Percentiles rank a stretch among this genome's conserved stretches.
phyloP scores from a whole-genome alignment of 2,888 invertebrate genomes.

The Homarus gammarus region DNA sequence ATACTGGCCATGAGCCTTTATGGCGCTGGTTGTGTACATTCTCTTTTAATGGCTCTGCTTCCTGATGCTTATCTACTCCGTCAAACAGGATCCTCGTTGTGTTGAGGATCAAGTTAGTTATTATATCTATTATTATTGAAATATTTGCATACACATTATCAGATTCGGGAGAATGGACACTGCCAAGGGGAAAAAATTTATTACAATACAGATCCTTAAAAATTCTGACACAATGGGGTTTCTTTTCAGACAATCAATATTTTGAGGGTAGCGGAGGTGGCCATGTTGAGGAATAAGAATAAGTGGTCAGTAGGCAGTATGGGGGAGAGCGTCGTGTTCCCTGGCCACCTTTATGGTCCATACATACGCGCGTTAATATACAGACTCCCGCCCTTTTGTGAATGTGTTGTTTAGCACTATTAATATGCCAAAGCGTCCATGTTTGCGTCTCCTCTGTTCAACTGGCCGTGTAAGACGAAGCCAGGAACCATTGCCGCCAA shows the following conservation, averaged over 20 bases:
- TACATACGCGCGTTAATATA: background rate
- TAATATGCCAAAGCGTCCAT: slow-evolving; percentile 30
- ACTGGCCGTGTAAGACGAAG: slow-evolving; percentile 55
- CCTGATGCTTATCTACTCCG: background rate
- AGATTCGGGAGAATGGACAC: slow-evolving; percentile 12
- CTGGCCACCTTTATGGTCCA: background rate
- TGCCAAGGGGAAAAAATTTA: background rate
- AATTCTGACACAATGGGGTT: slow-evolving; percentile 36
- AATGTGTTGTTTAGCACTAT: slow-evolving; percentile 45
- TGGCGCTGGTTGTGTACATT: background rate
- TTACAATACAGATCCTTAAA: slow-evolving; percentile 10
- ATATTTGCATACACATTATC: slow-evolving; percentile 49
- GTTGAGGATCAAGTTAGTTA: background rate
- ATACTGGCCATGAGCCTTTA: background rate
- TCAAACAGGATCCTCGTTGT: background rate
- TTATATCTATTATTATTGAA: slow-evolving; percentile 5
- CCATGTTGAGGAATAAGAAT: slow-evolving; percentile 31
- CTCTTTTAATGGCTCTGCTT: no score
- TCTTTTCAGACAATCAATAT: slow-evolving; percentile 49
- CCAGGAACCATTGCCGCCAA: slow-evolving; percentile 11
- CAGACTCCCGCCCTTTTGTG: slow-evolving; percentile 31
- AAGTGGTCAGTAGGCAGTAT: slow-evolving; percentile 30
- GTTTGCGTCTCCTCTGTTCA: slow-evolving; percentile 55
- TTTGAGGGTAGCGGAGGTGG: slow-evolving; percentile 30
- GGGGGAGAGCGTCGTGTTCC: background rate